Evolutionary conservation across 2,888 invertebrate genomes (phyloP).

Genomic region (Patella ulyssiponensis): DNA sequence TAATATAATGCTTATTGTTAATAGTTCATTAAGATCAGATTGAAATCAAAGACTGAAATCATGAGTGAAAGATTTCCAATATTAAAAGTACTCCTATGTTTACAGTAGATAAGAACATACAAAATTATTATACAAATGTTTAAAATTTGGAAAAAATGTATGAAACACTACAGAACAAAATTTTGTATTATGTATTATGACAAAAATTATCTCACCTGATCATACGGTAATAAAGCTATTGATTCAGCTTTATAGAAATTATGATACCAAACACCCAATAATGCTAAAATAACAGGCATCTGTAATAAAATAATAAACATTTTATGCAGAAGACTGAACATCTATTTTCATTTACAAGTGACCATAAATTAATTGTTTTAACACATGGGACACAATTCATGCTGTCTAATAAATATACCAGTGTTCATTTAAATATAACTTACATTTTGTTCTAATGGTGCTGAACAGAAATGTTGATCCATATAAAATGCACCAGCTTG

Average conservation of each 20-base stretch:
- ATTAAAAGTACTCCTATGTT: not conserved
- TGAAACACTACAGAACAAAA: not conserved
- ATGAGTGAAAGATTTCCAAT: not conserved
- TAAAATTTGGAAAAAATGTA: not conserved
- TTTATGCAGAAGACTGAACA: too few species aligned
- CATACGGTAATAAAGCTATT: conserved; percentile 96
- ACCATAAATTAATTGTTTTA: too few species aligned
- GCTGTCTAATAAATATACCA: not conserved
- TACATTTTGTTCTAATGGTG: conserved; percentile 93
- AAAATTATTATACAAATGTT: too few species aligned
- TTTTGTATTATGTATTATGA: not conserved
- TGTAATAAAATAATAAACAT: conserved; percentile 68
- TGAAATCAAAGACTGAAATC: not conserved
- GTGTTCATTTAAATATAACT: conserved; percentile 62
- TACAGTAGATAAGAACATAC: too few species aligned
- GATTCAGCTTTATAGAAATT: conserved; percentile 97
- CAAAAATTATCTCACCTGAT: conserved; percentile 78
- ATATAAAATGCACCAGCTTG: conserved; percentile 92
- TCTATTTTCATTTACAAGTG: too few species aligned
- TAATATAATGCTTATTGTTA: too few species aligned
- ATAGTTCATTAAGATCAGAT: too few species aligned
- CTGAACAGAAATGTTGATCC: conserved; percentile 91
- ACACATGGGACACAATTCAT: not conserved
- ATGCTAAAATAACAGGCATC: conserved; percentile 93
- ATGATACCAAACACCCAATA: conserved; percentile 86